These are phyloP conservation scores for Caerostris darwini DNA, from an alignment of 1,140 invertebrate species.

Conservation along the genomic window DNA sequence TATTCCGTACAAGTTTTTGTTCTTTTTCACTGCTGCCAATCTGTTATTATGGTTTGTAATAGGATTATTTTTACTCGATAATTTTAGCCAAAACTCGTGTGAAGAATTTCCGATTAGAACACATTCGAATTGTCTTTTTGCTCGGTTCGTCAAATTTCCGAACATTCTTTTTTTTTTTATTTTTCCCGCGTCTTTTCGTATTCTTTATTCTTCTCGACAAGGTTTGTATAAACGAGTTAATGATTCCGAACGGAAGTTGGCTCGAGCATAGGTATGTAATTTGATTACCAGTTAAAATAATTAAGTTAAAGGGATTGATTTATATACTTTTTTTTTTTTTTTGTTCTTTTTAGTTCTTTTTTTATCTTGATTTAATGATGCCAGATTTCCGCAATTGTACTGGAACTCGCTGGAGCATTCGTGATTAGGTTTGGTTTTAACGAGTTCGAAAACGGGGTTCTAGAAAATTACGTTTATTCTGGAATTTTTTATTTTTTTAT, in stretches of 20 bases:
- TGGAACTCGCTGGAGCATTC: neutral
- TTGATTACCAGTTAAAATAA: slow-evolving; percentile 62
- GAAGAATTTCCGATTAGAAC: slow-evolving; percentile 35
- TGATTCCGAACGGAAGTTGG: slow-evolving; percentile 53
- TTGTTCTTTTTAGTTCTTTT: neutral
- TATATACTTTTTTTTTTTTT: neutral
- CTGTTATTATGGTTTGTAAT: neutral
- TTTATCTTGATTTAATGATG: slow-evolving; percentile 50
- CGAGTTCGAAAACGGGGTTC: neutral
- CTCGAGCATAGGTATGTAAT: slow-evolving; percentile 56
- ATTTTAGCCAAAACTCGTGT: slow-evolving; percentile 16
- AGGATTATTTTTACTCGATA: slow-evolving; percentile 5
- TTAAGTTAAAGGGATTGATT: slow-evolving; percentile 54
- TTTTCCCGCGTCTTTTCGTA: neutral
- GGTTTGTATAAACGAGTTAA: slow-evolving; percentile 34
- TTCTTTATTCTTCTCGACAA: neutral
- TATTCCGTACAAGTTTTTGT: no score
- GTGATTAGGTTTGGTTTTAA: neutral
- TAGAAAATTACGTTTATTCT: neutral
- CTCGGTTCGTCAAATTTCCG: neutral
- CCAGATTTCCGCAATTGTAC: neutral
- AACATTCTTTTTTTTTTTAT: neutral
- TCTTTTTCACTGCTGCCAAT: no score
- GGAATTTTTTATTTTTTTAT: neutral
- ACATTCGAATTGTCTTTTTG: slow-evolving; percentile 4